Percentiles rank a stretch among this genome's conserved stretches.
Conservation (phyloP, 2,888 invertebrate species). For the Thymelicus lineola region DNA sequence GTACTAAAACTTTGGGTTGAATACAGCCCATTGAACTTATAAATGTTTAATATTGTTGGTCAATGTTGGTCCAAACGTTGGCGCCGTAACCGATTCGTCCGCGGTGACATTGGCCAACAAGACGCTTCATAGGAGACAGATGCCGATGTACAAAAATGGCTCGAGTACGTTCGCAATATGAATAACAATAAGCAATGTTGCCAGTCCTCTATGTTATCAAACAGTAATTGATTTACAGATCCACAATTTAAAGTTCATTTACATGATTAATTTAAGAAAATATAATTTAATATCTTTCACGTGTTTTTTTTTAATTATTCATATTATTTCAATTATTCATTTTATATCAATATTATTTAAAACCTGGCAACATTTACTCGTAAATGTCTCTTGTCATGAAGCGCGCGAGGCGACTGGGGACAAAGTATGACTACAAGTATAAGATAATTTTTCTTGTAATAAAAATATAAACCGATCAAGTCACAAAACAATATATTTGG, state of each 20-base stretch:
- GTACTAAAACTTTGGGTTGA: background rate
- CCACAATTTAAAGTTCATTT: too few species aligned
- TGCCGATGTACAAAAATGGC: background rate
- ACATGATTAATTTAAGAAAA: too few species aligned
- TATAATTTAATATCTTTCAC: too few species aligned
- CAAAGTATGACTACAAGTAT: slow-evolving; percentile 13
- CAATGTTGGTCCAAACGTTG: slow-evolving; percentile 11
- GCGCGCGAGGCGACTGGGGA: background rate
- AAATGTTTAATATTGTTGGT: background rate
- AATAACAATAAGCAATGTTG: too few species aligned
- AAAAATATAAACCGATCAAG: background rate
- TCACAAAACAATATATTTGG: slow-evolving; percentile 25
- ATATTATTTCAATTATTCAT: too few species aligned
- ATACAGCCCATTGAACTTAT: background rate
- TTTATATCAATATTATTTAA: background rate
- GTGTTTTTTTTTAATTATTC: too few species aligned
- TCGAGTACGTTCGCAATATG: too few species aligned
- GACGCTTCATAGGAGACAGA: background rate
- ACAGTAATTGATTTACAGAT: too few species aligned
- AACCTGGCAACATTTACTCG: background rate
- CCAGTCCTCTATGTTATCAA: too few species aligned
- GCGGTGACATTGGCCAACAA: background rate
- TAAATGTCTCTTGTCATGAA: too few species aligned
- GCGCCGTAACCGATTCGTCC: background rate
- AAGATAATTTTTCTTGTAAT: background rate